phyloP scores from a whole-genome alignment of 2,797 vertebrate species.

The Tenualosa thibaudeaui region DNA sequence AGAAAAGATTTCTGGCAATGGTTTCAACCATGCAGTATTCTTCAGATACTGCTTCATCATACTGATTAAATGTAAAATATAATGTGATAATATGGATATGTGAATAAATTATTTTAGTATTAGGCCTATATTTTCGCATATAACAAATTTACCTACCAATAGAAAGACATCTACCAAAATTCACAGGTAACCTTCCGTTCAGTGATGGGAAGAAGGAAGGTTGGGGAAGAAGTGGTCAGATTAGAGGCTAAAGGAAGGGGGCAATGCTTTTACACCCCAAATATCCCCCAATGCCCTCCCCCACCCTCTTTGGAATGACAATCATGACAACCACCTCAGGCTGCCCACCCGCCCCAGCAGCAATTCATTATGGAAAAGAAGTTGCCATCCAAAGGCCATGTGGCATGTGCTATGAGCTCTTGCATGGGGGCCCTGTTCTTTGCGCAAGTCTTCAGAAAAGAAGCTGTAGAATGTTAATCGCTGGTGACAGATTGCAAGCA shows the following conservation, averaged over 20 bases:
- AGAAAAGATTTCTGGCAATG: too few species aligned
- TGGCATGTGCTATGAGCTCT: constrained; percentile 35
- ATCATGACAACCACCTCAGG: background rate
- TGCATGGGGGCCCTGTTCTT: constrained; percentile 36
- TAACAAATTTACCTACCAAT: too few species aligned
- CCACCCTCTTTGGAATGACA: background rate
- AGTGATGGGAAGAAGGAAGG: too few species aligned
- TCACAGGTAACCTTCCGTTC: too few species aligned
- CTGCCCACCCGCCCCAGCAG: background rate
- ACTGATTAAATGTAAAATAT: too few species aligned
- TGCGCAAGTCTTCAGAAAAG: background rate
- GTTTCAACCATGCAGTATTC: too few species aligned
- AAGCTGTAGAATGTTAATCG: background rate
- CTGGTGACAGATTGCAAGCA: constrained; percentile 14
- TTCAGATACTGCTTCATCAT: too few species aligned
- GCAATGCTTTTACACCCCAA: background rate
- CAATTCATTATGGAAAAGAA: constrained; percentile 28
- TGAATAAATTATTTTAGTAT: too few species aligned
- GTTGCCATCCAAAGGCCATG: constrained; percentile 14
- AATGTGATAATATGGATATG: too few species aligned
- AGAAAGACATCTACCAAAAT: too few species aligned
- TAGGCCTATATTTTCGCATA: too few species aligned
- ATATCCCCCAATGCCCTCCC: background rate
- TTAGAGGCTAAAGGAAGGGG: background rate
- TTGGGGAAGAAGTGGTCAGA: too few species aligned